These are phyloP conservation scores for Drosophila meridiana DNA, from an alignment of 2,888 invertebrate species.

Conservation along the genomic window DNA sequence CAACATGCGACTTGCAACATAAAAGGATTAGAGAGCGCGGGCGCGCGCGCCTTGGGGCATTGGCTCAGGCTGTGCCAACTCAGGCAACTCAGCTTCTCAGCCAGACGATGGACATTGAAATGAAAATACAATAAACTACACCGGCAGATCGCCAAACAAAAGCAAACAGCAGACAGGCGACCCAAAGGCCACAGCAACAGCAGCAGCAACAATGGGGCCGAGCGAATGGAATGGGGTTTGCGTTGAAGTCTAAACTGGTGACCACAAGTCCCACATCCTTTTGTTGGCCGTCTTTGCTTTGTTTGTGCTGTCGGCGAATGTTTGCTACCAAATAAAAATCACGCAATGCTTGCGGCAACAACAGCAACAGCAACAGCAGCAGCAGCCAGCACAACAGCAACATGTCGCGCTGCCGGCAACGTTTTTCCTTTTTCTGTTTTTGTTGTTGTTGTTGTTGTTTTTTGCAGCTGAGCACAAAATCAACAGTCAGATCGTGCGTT, in stretches of 20 bases:
- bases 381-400: conserved; percentile 41
- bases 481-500: conserved; percentile 83
- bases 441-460: conserved; percentile 9
- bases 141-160: conserved; percentile 62
- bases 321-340: conserved; percentile 77
- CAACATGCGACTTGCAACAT: conserved; percentile 46
- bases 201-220: conserved; percentile 36
- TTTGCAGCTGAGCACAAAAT: conserved; percentile 55
- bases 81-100: conserved; percentile 6
- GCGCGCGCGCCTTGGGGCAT: conserved; percentile 53
- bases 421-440: conserved; percentile 1
- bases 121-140: conserved; percentile 72
- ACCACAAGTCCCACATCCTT: conserved; percentile 71
- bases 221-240: conserved; percentile 27
- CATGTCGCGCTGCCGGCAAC: conserved; percentile 48
- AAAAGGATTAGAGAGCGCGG: conserved; percentile 72
- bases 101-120: conserved; percentile 70
- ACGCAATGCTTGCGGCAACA: conserved; percentile 57
- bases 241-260: conserved; percentile 42
- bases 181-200: conserved; percentile 45
- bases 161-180: conserved; percentile 53
- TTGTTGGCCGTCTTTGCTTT: conserved; percentile 56
- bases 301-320: conserved; percentile 62
- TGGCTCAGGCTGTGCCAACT: conserved; percentile 8
- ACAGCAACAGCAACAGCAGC: conserved; percentile 27